Evolutionary conservation across 2,113 vertebrate species (phyloP), one percentile per base, ranked within the genome.

Genomic region (Rhinopomastus cyanomelas): DNA sequence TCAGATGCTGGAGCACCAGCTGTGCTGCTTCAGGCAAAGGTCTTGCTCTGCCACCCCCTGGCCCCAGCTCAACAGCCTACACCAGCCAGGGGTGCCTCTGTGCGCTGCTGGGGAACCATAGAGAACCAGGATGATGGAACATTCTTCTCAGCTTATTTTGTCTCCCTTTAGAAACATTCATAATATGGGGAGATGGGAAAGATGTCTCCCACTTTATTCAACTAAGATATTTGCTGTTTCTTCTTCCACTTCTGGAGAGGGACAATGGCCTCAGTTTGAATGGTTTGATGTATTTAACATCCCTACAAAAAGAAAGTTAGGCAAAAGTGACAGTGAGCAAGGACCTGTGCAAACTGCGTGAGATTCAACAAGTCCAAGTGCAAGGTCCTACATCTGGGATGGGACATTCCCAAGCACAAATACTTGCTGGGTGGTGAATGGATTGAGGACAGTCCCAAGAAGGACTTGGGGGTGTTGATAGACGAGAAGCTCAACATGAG

Each of bases 61-160:
- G 34, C 10, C 56, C 16, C 55, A 3, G 12, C 27, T 30, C 55
- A 44, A 18, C 18, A 62, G 48, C 21, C 18, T 9, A 3, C 44
- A 88, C 11, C 37, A 60, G 12, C 44, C 46, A 20, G 12, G 19
- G 7, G 2, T 32, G 6, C 37, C 65, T 71, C 75, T 4, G 1
- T 2, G 36, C 1, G 7, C 53, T 36, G 37, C 21, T 6, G 6
- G 39, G 36, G 83, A 73, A 61, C 26, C 1, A 0, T 1, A 34
- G 66, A 20, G 46, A 29, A 30, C n/a, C 20, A 46, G 32, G 19
- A 57, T 57, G 19, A 51, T 1, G 26, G 60, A 69, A 53, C 12
- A 26, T 8, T 21, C 26, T 66, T 29, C 65, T 81, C 25, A 64
- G 25, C 22, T 48, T 1, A 39, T 15, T 78, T 78, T 27, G 32